Conservation (phyloP, 2,797 vertebrate genomes). For the Centropyge bicolor region DNA sequence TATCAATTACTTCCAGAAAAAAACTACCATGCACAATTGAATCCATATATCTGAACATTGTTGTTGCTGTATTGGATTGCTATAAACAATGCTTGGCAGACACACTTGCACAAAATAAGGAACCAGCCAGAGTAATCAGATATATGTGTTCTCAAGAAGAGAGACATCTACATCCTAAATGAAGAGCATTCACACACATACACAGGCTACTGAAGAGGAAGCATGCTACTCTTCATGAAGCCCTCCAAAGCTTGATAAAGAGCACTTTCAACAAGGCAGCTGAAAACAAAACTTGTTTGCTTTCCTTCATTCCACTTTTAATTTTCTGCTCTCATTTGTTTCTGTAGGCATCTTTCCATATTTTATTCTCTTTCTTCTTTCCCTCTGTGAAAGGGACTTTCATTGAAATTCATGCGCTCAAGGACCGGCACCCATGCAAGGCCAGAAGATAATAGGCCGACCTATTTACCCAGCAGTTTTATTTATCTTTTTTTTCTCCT, state of each 20-base stretch:
- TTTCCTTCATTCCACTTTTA: conserved; percentile 68
- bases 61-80: conserved; percentile 27
- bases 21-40: neutral
- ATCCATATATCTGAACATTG: conserved; percentile 19
- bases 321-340: conserved; percentile 71
- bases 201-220: conserved; percentile 19
- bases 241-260: conserved; percentile 52
- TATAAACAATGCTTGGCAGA: conserved; percentile 27
- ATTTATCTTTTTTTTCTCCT: conserved; percentile 62
- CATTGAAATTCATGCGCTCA: conserved; percentile 85
- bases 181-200: conserved; percentile 69
- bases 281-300: conserved; percentile 68
- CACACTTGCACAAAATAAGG: conserved; percentile 32
- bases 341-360: conserved; percentile 61
- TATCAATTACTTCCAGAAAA: conserved; percentile 50
- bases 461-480: conserved; percentile 84
- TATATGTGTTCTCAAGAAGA: conserved; percentile 63
- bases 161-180: conserved; percentile 67
- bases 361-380: conserved; percentile 61
- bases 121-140: conserved; percentile 72
- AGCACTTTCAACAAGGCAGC: conserved; percentile 54
- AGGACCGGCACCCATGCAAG: conserved; percentile 78
- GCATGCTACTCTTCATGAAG: conserved; percentile 55
- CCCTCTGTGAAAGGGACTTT: conserved; percentile 66
- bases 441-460: conserved; percentile 82